These are phyloP conservation scores for Aphelenchoides avenae DNA, from an alignment of 1,140 invertebrate genomes.

Conservation along the genomic window DNA sequence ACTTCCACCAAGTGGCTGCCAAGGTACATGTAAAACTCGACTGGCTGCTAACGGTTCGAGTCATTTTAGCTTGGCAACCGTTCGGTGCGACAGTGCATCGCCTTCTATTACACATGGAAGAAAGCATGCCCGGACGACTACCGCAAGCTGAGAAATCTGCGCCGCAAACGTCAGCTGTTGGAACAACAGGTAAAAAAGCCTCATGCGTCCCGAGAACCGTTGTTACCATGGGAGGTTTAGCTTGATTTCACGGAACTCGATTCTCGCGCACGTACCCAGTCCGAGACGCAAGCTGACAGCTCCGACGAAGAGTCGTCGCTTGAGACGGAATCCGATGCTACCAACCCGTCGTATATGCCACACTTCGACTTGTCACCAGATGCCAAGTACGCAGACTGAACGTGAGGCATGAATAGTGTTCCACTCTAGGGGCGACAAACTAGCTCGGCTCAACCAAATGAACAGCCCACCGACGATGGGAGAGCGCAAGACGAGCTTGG, in stretches of 20 bases:
- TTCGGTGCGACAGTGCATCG: slow-evolving; percentile 84
- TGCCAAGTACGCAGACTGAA: neutral
- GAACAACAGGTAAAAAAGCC: slow-evolving; percentile 46
- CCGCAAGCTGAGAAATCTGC: slow-evolving; percentile 60
- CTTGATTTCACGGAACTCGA: slow-evolving; percentile 32
- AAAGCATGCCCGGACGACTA: slow-evolving; percentile 68
- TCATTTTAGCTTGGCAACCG: slow-evolving; percentile 73
- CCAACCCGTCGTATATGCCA: slow-evolving; percentile 31
- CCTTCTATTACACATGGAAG: slow-evolving; percentile 99
- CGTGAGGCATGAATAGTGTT: neutral
- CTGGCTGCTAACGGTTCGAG: slow-evolving; percentile 17
- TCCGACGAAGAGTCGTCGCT: slow-evolving; percentile 37
- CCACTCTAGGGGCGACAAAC: slow-evolving; percentile 1
- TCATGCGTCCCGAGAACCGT: neutral
- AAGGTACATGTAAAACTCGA: slow-evolving; percentile 67
- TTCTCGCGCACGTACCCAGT: slow-evolving; percentile 27
- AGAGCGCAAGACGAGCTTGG: slow-evolving; percentile 13
- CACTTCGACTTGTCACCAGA: slow-evolving; percentile 24
- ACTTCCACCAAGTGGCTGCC: slow-evolving; percentile 80
- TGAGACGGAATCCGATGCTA: slow-evolving; percentile 47
- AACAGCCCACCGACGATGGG: slow-evolving; percentile 10
- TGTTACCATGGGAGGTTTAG: slow-evolving; percentile 18
- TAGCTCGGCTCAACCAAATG: slow-evolving; percentile 9
- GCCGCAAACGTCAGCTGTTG: slow-evolving; percentile 61
- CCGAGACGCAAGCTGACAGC: slow-evolving; percentile 26